Evolutionary conservation across 2,888 invertebrate genomes (phyloP).

Genomic region (Antheraea yamamai): DNA sequence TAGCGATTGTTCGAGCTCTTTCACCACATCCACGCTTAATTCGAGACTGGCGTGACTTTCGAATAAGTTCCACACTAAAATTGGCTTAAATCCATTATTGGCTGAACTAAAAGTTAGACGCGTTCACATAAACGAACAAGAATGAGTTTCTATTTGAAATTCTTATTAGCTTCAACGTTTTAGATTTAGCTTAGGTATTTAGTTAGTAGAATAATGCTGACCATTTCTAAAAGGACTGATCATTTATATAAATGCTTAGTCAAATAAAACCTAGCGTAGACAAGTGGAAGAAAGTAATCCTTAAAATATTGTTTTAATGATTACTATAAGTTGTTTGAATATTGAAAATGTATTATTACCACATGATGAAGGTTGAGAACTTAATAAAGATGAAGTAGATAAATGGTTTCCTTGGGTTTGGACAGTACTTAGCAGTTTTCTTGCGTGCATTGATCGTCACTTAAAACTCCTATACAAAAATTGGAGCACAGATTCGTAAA

Average conservation of each 20-base stretch:
- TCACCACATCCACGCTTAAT: conserved; percentile 47
- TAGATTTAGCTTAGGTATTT: conserved; percentile 42
- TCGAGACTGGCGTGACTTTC: conserved; percentile 49
- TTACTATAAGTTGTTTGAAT: no score
- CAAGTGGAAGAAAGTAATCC: neutral
- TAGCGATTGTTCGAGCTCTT: conserved; percentile 40
- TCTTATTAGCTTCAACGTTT: conserved; percentile 49
- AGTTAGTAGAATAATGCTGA: conserved; percentile 36
- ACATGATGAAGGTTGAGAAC: neutral
- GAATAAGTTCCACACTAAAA: conserved; percentile 40
- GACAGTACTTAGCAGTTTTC: neutral
- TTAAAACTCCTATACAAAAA: no score
- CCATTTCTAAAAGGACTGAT: conserved; percentile 22
- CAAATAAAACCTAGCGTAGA: neutral
- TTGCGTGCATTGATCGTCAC: no score
- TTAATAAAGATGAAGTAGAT: no score
- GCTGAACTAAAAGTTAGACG: conserved; percentile 42
- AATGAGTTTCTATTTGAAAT: conserved; percentile 46
- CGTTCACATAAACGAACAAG: conserved; percentile 39
- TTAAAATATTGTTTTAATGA: neutral
- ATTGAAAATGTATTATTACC: neutral
- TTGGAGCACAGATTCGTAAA: no score
- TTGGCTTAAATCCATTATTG: conserved; percentile 43
- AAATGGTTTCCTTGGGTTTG: neutral
- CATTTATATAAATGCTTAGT: neutral